These are phyloP conservation scores for Coecobrya sp. DNA, from an alignment of 2,888 invertebrate genomes.

Conservation along the genomic window DNA sequence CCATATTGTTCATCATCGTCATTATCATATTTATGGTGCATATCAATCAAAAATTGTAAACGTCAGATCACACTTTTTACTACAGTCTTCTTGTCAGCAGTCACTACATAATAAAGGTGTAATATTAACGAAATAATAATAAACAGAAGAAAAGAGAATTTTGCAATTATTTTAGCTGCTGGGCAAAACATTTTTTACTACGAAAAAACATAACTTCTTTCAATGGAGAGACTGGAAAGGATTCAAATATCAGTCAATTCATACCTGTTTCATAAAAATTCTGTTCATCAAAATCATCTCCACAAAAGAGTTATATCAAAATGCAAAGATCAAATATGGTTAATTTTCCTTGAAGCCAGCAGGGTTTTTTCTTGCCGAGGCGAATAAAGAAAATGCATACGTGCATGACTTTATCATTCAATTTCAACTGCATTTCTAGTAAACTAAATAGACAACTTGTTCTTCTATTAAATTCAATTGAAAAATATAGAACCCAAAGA, in stretches of 20 bases:
- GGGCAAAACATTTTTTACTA: conserved; percentile 24
- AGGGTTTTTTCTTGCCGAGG: conserved; percentile 1
- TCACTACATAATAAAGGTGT: not conserved
- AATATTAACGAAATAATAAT: conserved; percentile 32
- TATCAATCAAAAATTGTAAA: conserved; percentile 54
- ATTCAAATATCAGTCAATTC: not conserved
- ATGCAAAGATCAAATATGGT: conserved; percentile 76
- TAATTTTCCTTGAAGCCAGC: conserved; percentile 76
- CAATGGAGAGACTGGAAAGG: conserved; percentile 8
- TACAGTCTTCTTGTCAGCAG: conserved; percentile 38
- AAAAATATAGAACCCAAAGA: no score
- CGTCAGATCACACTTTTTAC: not conserved
- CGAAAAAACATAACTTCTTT: conserved; percentile 6
- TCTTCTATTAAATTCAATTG: not conserved
- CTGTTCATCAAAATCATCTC: not conserved
- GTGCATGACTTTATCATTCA: conserved; percentile 44
- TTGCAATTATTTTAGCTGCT: conserved; percentile 58
- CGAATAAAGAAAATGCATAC: conserved; percentile 18
- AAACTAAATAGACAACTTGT: not conserved
- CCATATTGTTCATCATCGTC: conserved; percentile 55
- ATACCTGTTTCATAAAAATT: conserved; percentile 10
- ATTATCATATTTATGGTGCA: conserved; percentile 62
- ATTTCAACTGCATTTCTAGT: conserved; percentile 34
- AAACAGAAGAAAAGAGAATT: not conserved
- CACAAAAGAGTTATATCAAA: not conserved